phyloP scores from a whole-genome alignment of 2,113 vertebrate genomes.

The Lates calcarifer region DNA sequence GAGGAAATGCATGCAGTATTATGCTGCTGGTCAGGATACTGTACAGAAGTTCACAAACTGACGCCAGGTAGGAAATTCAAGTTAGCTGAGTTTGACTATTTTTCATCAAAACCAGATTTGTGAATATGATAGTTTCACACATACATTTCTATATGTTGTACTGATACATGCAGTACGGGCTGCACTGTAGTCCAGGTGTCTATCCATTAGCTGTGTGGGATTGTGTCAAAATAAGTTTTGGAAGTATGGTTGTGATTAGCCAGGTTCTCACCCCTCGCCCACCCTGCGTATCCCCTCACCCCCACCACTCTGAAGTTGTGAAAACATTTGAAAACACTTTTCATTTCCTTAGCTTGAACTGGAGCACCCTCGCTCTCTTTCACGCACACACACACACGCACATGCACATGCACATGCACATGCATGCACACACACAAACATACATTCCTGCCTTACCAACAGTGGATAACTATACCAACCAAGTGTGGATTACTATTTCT shows the following conservation, averaged over 20 bases:
- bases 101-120: constrained; percentile 53
- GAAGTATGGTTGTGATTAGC: constrained; percentile 74
- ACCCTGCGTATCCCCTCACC: background rate
- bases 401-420: constrained; percentile 11
- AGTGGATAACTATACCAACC: too few species aligned
- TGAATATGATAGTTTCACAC: constrained; percentile 19
- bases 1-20: constrained; percentile 12
- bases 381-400: constrained; percentile 18
- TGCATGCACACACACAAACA: constrained; percentile 14
- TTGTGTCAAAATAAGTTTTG: constrained; percentile 25
- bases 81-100: constrained; percentile 9
- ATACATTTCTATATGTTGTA: background rate
- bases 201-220: constrained; percentile 7
- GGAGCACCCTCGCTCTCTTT: constrained; percentile 29
- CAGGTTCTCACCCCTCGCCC: constrained; percentile 26
- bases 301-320: constrained; percentile 51
- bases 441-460: background rate
- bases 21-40: constrained; percentile 1
- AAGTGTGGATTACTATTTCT: too few species aligned
- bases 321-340: constrained; percentile 79
- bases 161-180: background rate
- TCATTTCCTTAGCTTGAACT: constrained; percentile 71
- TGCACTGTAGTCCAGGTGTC: background rate
- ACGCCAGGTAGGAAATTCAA: constrained; percentile 22
- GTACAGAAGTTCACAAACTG: background rate